Conservation (phyloP, 2,797 vertebrate species). For the Urosaurus nigricauda region DNA sequence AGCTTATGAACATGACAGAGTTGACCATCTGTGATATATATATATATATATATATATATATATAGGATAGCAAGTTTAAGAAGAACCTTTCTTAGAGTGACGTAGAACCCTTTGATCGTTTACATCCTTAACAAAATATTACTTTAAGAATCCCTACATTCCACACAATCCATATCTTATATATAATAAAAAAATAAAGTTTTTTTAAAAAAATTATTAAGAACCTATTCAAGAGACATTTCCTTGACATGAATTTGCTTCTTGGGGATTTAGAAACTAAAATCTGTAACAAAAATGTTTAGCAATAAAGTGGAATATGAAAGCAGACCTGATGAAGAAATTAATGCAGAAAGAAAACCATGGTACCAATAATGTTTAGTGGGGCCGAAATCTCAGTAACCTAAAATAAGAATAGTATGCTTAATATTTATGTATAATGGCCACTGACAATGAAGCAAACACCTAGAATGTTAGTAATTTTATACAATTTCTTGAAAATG, state of each 20-base stretch:
- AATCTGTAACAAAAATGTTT: slow-evolving; percentile 42
- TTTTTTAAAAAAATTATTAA: slow-evolving; percentile 42
- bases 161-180: slow-evolving; percentile 11
- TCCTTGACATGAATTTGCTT: slow-evolving; percentile 62
- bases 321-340: slow-evolving; percentile 37
- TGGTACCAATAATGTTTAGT: slow-evolving; percentile 19
- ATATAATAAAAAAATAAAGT: slow-evolving; percentile 51
- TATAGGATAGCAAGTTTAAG: no score
- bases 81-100: neutral
- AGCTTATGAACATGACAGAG: neutral
- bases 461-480: neutral
- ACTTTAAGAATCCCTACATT: neutral
- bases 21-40: neutral
- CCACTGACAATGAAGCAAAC: slow-evolving; percentile 39
- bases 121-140: neutral
- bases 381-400: slow-evolving; percentile 25
- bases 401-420: slow-evolving; percentile 49
- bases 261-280: slow-evolving; percentile 63
- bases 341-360: slow-evolving; percentile 38
- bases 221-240: slow-evolving; percentile 39
- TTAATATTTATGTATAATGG: slow-evolving; percentile 49
- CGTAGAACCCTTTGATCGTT: slow-evolving; percentile 7
- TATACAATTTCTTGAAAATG: slow-evolving; percentile 36
- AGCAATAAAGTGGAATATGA: slow-evolving; percentile 48
- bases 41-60: no score